A percentile compares a stretch with the other conserved stretches of the same genome.
phyloP scores from a whole-genome alignment of 2,888 invertebrate genomes.

The Diplazon laetatorius region DNA sequence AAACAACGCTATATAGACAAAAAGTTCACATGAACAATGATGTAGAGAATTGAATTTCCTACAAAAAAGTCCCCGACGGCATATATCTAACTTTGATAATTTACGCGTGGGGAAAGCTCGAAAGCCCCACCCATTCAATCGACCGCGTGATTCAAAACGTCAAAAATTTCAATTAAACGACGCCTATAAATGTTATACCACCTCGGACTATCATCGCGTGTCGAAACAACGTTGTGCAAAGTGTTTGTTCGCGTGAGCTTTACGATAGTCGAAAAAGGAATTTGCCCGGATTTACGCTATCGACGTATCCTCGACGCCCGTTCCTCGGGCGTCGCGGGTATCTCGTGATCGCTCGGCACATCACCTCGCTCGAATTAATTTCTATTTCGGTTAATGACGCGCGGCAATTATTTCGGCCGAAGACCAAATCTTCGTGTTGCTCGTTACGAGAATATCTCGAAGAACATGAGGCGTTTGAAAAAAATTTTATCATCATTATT shows the following conservation, averaged over 20 bases:
- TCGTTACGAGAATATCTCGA: constrained; percentile 38
- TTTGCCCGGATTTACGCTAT: constrained; percentile 52
- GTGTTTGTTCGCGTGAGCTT: too few relatives aligned
- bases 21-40: too few relatives aligned
- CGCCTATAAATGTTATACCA: constrained; percentile 5
- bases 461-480: constrained; percentile 9
- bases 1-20: too few relatives aligned
- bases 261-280: constrained; percentile 11
- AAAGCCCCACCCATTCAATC: too few relatives aligned
- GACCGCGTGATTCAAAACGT: neutral
- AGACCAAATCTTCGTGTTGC: constrained; percentile 45
- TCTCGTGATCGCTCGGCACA: constrained; percentile 41
- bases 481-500: too few relatives aligned
- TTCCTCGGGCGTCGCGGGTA: constrained; percentile 43
- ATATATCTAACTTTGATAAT: too few relatives aligned
- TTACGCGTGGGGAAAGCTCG: too few relatives aligned
- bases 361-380: constrained; percentile 43
- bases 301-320: constrained; percentile 40
- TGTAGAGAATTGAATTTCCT: too few relatives aligned
- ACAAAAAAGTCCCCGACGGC: too few relatives aligned
- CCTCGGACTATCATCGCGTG: constrained; percentile 50
- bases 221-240: constrained; percentile 24
- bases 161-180: constrained; percentile 35
- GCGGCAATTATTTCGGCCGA: constrained; percentile 36
- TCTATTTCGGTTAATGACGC: constrained; percentile 56